Evolutionary conservation across 2,797 vertebrate species (phyloP).

Genomic region (Dromococcyx pavoninus): DNA sequence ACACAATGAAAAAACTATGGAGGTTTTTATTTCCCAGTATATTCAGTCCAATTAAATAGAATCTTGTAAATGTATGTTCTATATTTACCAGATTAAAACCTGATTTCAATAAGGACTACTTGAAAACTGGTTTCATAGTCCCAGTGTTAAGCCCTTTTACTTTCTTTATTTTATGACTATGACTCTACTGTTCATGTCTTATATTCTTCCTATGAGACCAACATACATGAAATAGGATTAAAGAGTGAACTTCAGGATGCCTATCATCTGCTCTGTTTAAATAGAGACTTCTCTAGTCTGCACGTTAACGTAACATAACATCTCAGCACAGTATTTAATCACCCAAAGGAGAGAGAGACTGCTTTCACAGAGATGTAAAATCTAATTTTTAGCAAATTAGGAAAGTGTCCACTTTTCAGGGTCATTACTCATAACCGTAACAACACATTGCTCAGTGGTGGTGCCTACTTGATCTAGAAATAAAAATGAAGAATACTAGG

Average conservation of each 20-base stretch:
- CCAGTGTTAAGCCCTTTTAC: neutral
- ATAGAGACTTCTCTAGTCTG: neutral
- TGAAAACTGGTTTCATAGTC: neutral
- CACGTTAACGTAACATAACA: neutral
- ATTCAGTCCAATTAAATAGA: neutral
- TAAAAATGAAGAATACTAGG: neutral
- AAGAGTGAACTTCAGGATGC: neutral
- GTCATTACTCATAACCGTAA: neutral
- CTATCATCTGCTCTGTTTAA: neutral
- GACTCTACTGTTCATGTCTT: neutral
- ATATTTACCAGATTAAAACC: constrained; percentile 27
- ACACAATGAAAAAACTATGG: neutral
- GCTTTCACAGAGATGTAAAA: neutral
- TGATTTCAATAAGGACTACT: constrained; percentile 7
- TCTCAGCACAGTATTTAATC: neutral
- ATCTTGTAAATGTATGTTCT: neutral
- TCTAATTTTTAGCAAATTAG: constrained; percentile 59
- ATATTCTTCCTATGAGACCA: neutral
- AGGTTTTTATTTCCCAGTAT: neutral
- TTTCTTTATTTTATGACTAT: neutral
- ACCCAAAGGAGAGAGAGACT: neutral
- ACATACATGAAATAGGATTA: neutral
- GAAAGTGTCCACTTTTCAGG: neutral
- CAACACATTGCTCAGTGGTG: neutral
- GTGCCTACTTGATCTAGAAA: neutral